Percentiles rank a stretch among this genome's conserved stretches.
Conservation (phyloP, 2,888 invertebrate genomes). For the Caenorhabditis zanzibari region DNA sequence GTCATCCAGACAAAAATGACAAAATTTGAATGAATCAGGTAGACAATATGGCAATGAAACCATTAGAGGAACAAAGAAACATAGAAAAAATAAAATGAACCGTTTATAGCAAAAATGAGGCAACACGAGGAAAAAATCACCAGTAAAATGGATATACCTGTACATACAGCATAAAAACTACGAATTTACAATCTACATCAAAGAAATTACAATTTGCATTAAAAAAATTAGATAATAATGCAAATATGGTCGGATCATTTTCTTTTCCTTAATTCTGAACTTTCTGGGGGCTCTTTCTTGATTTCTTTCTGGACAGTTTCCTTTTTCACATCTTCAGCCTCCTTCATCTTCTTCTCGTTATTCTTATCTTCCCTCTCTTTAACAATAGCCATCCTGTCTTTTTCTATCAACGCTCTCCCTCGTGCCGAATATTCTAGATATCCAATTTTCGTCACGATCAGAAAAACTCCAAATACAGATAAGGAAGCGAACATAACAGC, state of each 20-base stretch:
- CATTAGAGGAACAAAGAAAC: constrained; percentile 3
- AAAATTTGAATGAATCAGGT: constrained; percentile 3
- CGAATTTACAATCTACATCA: not conserved
- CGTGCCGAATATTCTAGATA: constrained; percentile 32
- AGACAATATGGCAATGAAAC: constrained; percentile 11
- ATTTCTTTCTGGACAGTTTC: constrained; percentile 8
- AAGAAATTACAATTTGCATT: too few species aligned
- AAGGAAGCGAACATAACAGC: constrained; percentile 55
- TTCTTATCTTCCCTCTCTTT: constrained; percentile 7
- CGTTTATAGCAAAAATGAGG: constrained; percentile 17
- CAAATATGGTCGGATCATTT: too few species aligned
- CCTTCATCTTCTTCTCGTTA: not conserved
- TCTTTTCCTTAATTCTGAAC: constrained; percentile 17
- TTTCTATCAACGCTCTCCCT: constrained; percentile 8
- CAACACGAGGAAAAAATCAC: constrained; percentile 30
- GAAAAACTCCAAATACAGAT: constrained; percentile 35
- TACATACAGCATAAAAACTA: not conserved
- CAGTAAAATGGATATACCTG: constrained; percentile 31
- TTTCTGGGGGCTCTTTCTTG: constrained; percentile 10
- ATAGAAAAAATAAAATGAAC: not conserved
- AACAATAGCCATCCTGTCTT: constrained; percentile 27
- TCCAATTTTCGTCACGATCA: constrained; percentile 37
- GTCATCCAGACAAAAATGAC: not conserved
- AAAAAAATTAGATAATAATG: too few species aligned
- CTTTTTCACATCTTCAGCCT: not conserved